Percentiles rank a stretch among this genome's conserved stretches.
Evolutionary conservation across 2,113 vertebrate genomes (phyloP).

Genomic region (Pavo muticus): DNA sequence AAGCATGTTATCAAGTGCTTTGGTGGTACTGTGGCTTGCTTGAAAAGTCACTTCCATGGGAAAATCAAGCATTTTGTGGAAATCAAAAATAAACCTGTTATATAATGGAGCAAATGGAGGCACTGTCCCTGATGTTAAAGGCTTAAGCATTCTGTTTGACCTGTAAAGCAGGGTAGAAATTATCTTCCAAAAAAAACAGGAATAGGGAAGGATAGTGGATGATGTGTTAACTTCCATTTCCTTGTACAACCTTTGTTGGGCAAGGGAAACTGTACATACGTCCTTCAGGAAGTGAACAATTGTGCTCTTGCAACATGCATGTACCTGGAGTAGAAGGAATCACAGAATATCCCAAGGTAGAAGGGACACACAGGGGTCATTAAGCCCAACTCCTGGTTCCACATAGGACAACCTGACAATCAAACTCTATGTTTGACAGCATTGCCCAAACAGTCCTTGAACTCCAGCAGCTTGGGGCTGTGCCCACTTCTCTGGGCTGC

Average conservation of each 20-base stretch:
- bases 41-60: background rate
- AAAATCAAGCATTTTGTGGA: background rate
- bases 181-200: background rate
- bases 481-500: background rate
- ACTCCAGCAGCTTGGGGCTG: background rate
- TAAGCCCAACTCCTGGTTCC: background rate
- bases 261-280: background rate
- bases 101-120: background rate
- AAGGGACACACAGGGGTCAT: background rate
- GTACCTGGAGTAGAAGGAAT: background rate
- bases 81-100: background rate
- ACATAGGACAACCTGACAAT: background rate
- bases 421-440: background rate
- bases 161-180: background rate
- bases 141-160: background rate
- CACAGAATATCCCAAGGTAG: background rate
- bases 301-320: fast-evolving
- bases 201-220: background rate
- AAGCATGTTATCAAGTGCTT: background rate
- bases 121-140: background rate
- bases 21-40: background rate
- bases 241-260: background rate
- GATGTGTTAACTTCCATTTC: background rate
- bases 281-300: fast-evolving
- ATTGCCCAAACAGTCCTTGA: background rate